Evolutionary conservation across 2,888 invertebrate genomes (phyloP).

Genomic region (Drosophila anomelani): DNA sequence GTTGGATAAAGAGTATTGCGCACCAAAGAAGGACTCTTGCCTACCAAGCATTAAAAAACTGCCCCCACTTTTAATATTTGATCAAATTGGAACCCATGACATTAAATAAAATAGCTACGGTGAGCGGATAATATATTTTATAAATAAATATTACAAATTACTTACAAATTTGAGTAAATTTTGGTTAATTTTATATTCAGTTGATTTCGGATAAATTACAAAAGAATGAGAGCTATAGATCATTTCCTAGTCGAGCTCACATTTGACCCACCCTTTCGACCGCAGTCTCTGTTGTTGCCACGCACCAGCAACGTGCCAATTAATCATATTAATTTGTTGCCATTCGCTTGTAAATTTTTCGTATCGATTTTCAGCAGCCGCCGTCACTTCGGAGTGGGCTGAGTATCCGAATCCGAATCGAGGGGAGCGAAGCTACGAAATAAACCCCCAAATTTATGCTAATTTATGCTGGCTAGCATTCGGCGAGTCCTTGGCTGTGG

Average conservation of each 20-base stretch:
- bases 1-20: neutral
- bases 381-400: neutral
- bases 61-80: too few relatives aligned
- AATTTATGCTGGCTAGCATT: slow-evolving; percentile 64
- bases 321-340: slow-evolving; percentile 75
- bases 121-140: too few relatives aligned
- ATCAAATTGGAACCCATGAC: too few relatives aligned
- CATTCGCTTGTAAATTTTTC: slow-evolving; percentile 37
- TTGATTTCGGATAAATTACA: neutral
- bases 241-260: neutral
- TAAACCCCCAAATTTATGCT: slow-evolving; percentile 50
- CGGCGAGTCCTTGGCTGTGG: slow-evolving; percentile 5
- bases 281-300: slow-evolving; percentile 30
- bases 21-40: neutral
- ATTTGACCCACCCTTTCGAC: neutral
- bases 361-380: slow-evolving; percentile 63
- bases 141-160: too few relatives aligned
- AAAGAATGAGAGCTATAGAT: neutral
- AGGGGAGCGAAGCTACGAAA: slow-evolving; percentile 2
- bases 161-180: neutral
- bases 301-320: slow-evolving; percentile 56
- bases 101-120: too few relatives aligned
- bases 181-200: neutral
- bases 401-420: neutral
- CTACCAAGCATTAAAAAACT: neutral